Percentiles rank a stretch among this genome's conserved stretches.
Conservation (phyloP, 2,888 invertebrate genomes). For the Bedellia somnulentella region DNA sequence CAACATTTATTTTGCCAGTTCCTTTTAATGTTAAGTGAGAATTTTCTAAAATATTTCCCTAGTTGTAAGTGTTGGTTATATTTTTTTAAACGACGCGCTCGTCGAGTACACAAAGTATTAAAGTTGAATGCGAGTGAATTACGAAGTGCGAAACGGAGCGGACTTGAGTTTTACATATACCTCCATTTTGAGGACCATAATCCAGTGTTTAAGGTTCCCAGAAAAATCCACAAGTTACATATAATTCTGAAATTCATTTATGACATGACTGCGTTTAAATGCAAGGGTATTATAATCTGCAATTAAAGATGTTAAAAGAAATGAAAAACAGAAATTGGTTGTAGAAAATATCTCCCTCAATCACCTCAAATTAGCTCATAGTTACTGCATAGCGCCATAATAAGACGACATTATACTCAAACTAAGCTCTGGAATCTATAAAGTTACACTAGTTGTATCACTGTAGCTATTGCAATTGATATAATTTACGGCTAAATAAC, state of each 20-base stretch:
- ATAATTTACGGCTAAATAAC: no score
- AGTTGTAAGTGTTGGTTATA: conserved; percentile 43
- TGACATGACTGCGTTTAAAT: conserved; percentile 27
- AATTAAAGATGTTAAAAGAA: neutral
- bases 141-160: no score
- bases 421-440: no score
- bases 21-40: conserved; percentile 56
- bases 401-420: no score
- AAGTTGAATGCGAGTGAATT: no score
- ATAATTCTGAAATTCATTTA: conserved; percentile 21
- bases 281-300: conserved; percentile 19
- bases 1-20: conserved; percentile 61
- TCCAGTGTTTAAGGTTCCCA: conserved; percentile 1
- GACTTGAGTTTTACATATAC: no score
- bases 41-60: conserved; percentile 57
- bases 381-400: no score
- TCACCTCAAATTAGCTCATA: no score
- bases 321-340: neutral
- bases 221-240: neutral
- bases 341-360: neutral
- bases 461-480: no score
- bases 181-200: no score
- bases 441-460: no score
- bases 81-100: neutral
- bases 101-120: no score